Conservation (phyloP, 2,888 invertebrate species). For the Timandra comae region DNA sequence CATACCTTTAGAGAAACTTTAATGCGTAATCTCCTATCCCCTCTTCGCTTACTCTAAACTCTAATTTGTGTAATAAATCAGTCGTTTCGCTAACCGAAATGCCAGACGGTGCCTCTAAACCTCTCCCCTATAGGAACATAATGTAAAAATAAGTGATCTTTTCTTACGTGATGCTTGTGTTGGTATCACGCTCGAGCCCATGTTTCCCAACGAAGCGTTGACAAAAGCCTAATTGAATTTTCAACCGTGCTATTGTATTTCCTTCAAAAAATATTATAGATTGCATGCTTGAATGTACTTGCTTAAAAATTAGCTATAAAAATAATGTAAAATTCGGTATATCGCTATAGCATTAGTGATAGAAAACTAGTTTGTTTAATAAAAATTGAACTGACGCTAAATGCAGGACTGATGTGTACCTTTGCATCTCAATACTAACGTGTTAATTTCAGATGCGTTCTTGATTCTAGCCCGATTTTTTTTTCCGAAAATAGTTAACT, state of each 20-base stretch:
- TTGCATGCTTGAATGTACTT: constrained; percentile 9
- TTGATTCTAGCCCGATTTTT: too few species aligned
- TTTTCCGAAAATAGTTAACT: too few species aligned
- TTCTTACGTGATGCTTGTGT: constrained; percentile 39
- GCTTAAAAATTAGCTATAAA: too few species aligned
- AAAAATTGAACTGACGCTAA: too few species aligned
- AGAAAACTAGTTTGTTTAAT: too few species aligned
- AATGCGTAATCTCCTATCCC: neutral
- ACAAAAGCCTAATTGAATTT: constrained; percentile 68
- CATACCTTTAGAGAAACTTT: too few species aligned
- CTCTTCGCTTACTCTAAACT: constrained; percentile 17
- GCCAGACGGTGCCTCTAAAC: constrained; percentile 4
- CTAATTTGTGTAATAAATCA: constrained; percentile 15
- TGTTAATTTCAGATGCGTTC: too few species aligned
- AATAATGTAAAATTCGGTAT: too few species aligned
- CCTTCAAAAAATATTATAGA: constrained; percentile 42
- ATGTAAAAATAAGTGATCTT: constrained; percentile 45
- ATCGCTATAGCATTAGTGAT: too few species aligned
- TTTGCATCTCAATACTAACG: too few species aligned
- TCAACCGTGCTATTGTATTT: constrained; percentile 46
- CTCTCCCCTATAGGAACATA: constrained; percentile 25
- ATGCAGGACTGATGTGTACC: too few species aligned
- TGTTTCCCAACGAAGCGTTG: constrained; percentile 49
- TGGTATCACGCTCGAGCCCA: constrained; percentile 50
- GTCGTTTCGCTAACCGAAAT: constrained; percentile 10